Evolutionary conservation across 2,113 vertebrate species (phyloP).

Genomic region (Vombatus ursinus): DNA sequence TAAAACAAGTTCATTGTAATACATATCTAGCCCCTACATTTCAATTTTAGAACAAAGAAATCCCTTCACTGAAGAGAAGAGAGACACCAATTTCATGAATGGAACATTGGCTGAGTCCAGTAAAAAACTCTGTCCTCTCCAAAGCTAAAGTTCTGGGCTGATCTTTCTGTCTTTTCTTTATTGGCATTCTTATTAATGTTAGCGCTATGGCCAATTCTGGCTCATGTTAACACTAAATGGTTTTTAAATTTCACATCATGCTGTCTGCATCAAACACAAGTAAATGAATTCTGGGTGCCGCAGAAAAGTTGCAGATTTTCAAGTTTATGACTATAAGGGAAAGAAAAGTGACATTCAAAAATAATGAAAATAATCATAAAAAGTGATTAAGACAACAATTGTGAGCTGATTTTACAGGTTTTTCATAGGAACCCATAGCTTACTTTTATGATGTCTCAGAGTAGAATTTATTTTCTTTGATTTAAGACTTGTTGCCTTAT

Average conservation of each 20-base stretch:
- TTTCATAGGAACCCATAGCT: constrained; percentile 24
- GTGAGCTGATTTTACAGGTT: constrained; percentile 34
- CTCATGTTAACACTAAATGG: neutral
- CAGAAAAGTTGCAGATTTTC: constrained; percentile 3
- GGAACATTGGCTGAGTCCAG: neutral
- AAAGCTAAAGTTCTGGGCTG: neutral
- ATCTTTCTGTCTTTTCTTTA: neutral
- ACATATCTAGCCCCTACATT: constrained; percentile 18
- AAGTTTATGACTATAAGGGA: constrained; percentile 22
- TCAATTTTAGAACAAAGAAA: neutral
- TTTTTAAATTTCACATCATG: neutral
- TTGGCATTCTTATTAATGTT: neutral
- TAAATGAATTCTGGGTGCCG: neutral
- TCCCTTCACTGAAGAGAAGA: neutral
- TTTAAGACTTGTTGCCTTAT: constrained; percentile 43
- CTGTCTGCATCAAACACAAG: neutral
- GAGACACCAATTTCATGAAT: neutral
- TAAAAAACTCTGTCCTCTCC: neutral
- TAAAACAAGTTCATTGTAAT: constrained; percentile 71
- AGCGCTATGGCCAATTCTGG: neutral
- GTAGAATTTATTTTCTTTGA: constrained; percentile 51
- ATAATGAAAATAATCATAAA: constrained; percentile 44
- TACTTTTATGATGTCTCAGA: constrained; percentile 58
- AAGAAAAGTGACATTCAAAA: neutral
- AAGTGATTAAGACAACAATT: constrained; percentile 37